Percentiles rank a stretch among this genome's conserved stretches.
These are phyloP conservation scores for Drosophila glabriapex DNA, from an alignment of 2,888 invertebrate genomes.

Conservation along the genomic window DNA sequence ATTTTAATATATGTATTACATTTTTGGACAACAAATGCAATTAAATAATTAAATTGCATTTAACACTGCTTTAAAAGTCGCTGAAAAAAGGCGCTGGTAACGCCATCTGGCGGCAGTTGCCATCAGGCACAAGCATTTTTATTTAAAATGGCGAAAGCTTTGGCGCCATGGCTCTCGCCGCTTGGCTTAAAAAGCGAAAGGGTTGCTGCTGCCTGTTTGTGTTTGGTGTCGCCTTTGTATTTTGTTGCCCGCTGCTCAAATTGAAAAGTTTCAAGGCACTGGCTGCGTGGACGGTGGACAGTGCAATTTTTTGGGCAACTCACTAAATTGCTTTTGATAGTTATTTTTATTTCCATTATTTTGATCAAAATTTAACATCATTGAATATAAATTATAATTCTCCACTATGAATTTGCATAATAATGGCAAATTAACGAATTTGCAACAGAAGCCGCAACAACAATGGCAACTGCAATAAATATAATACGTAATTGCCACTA, in stretches of 20 bases:
- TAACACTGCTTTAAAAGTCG: neutral
- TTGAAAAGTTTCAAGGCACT: conserved; percentile 26
- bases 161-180: conserved; percentile 70
- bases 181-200: conserved; percentile 75
- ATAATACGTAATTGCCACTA: neutral
- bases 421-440: conserved; percentile 4
- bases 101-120: conserved; percentile 64
- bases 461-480: neutral
- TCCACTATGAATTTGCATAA: conserved; percentile 17
- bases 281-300: neutral
- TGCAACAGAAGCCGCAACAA: neutral
- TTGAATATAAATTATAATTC: conserved; percentile 6
- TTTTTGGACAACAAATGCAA: neutral
- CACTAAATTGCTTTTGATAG: conserved; percentile 19
- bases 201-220: conserved; percentile 51
- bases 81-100: conserved; percentile 9
- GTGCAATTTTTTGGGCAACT: neutral
- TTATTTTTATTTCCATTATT: neutral
- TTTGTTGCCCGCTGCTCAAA: conserved; percentile 17
- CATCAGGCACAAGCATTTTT: conserved; percentile 66
- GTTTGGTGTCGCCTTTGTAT: conserved; percentile 40
- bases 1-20: neutral
- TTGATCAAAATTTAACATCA: conserved; percentile 11
- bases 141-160: conserved; percentile 79
- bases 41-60: neutral